Evolutionary conservation across 2,888 invertebrate species (phyloP), one percentile per base, ranked within the genome.

Genomic region (Chalcis sispes): DNA sequence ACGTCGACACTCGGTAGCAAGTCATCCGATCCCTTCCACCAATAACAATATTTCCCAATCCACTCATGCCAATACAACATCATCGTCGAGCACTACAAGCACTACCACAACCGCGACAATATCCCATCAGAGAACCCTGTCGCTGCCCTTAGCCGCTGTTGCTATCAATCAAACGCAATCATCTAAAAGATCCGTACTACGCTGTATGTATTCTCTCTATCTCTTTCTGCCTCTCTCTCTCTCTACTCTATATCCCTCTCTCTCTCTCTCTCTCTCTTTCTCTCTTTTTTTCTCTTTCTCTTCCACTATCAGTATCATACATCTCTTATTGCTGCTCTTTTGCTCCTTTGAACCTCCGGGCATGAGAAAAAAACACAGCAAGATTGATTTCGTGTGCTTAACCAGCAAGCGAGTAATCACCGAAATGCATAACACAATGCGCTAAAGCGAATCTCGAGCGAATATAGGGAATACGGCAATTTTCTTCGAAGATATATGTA

Each of bases 91-190:
- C 81, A 83, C 85, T 80, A 82, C 83, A 80, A 82, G 81, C 76
- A 81, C 80, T 71, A 84, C 82, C 80, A 82, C 83, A 80, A 85
- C 82, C 83, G 83, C 86, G 82, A 85, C 87, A 85, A 87, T 87
- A 85, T 87, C 88, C 85, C 94, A 94, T 89, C 93, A 92, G 88
- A 90, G 94, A 87, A 94, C 94, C 79, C 90, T 93, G 86, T 94
- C 93, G 84, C 92, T 93, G 86, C 93, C 94, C 78, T 88, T 94
- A 80, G 91, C 92, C 7, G 92, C 91, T 75, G 91, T 85, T 84
- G 86, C 85, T 87, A 87, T 87, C 88, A 87, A 83, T 88, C 88
- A 88, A 87, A 85, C 85, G 83, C 88, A 88, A 88, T 85, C 88
- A 87, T 88, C 88, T 82, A 88, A 88, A 87, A 86, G 88, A 88